phyloP scores from a whole-genome alignment of 2,888 invertebrate genomes.

The Caenorhabditis sp. region DNA sequence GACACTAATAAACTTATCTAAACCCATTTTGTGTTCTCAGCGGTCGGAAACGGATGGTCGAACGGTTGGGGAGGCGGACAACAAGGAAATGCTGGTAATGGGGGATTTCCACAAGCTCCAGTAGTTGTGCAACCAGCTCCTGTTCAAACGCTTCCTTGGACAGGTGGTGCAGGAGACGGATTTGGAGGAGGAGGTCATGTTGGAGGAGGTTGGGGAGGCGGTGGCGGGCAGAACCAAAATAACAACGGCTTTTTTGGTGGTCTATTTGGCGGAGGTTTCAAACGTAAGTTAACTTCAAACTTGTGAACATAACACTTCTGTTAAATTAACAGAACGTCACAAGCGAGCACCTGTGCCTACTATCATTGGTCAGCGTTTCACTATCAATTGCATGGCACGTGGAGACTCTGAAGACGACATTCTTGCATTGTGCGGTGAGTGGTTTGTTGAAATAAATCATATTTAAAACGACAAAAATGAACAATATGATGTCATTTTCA shows the following conservation, averaged over 20 bases:
- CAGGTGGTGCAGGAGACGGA: conserved; percentile 52
- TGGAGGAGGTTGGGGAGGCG: conserved; percentile 60
- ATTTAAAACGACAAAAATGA: neutral
- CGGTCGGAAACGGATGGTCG: conserved; percentile 44
- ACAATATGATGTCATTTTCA: conserved; percentile 7
- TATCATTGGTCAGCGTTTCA: conserved; percentile 73
- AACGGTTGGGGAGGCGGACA: conserved; percentile 46
- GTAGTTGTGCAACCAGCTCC: conserved; percentile 12
- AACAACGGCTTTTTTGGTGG: conserved; percentile 29
- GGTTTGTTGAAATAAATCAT: no score
- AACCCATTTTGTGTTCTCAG: conserved; percentile 11
- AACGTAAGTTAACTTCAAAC: conserved; percentile 22
- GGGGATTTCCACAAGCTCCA: conserved; percentile 26
- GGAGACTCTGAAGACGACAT: conserved; percentile 77
- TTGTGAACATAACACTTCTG: no score
- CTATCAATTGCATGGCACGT: conserved; percentile 77
- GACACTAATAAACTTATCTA: neutral
- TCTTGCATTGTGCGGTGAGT: conserved; percentile 56
- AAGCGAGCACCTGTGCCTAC: conserved; percentile 51
- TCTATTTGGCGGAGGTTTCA: conserved; percentile 30
- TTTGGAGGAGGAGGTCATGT: conserved; percentile 49
- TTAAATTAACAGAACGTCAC: conserved; percentile 43
- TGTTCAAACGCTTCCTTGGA: conserved; percentile 37
- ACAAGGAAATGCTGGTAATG: conserved; percentile 44
- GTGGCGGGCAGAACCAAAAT: conserved; percentile 31